These are phyloP conservation scores for Crossoptilon crossoptilon DNA, from an alignment of 2,797 vertebrate genomes.

Conservation along the genomic window DNA sequence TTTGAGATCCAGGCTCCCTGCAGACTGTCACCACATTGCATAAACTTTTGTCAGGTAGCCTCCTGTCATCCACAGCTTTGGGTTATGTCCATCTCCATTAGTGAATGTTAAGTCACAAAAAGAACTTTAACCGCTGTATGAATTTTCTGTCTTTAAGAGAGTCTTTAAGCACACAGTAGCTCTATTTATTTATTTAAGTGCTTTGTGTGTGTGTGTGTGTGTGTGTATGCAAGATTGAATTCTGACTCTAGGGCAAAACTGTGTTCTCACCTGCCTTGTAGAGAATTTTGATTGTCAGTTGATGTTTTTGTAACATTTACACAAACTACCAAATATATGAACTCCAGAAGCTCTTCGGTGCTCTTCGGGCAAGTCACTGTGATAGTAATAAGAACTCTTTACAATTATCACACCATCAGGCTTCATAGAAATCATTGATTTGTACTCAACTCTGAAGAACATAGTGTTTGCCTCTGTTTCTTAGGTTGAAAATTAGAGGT, in stretches of 20 bases:
- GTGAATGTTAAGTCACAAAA: neutral
- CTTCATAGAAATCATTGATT: neutral
- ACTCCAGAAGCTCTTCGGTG: neutral
- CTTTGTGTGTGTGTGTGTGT: neutral
- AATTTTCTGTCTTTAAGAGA: neutral
- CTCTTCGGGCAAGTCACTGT: neutral
- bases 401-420: neutral
- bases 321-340: neutral
- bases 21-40: neutral
- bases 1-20: neutral
- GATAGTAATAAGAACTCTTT: neutral
- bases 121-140: neutral
- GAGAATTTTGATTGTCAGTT: neutral
- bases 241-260: neutral
- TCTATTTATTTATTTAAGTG: neutral
- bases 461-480: neutral
- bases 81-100: neutral
- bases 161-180: neutral
- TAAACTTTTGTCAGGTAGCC: neutral
- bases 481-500: neutral
- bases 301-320: neutral
- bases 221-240: neutral
- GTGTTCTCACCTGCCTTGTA: neutral
- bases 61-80: neutral
- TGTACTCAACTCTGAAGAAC: neutral